phyloP scores from a whole-genome alignment of 2,888 invertebrate species.

The Parascotia fuliginaria region DNA sequence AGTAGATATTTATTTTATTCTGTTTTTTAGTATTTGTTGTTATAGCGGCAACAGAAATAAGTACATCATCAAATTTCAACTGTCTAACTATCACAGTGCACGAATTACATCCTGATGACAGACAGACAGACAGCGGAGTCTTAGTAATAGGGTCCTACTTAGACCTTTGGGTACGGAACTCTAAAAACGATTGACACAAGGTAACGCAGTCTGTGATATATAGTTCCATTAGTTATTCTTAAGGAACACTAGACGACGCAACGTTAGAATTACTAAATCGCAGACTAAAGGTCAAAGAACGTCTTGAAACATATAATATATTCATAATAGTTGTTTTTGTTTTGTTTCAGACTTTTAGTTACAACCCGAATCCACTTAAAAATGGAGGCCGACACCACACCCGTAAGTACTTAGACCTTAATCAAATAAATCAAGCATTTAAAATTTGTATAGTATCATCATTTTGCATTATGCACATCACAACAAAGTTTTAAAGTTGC shows the following conservation, averaged over 20 bases:
- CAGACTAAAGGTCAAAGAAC: conserved; percentile 51
- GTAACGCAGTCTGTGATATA: conserved; percentile 20
- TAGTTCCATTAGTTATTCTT: conserved; percentile 24
- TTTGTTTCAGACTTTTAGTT: conserved; percentile 71
- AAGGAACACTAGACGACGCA: conserved; percentile 29
- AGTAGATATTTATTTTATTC: no score
- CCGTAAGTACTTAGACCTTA: conserved; percentile 69
- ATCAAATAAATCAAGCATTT: conserved; percentile 2
- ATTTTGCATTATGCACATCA: conserved; percentile 54
- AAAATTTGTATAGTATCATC: conserved; percentile 13
- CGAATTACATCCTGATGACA: no score
- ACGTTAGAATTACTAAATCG: conserved; percentile 44
- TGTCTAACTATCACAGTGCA: no score
- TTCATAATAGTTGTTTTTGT: conserved; percentile 39
- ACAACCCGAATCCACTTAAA: conserved; percentile 52
- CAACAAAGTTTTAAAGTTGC: conserved; percentile 49
- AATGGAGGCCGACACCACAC: conserved; percentile 73
- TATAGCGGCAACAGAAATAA: no score
- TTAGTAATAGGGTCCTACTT: no score
- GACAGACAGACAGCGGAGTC: no score
- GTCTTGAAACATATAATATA: conserved; percentile 39
- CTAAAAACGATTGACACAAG: conserved; percentile 2
- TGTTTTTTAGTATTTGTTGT: no score
- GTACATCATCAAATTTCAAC: no score
- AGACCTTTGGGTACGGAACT: no score